Percentiles rank a stretch among this genome's conserved stretches.
Evolutionary conservation across 2,113 vertebrate species (phyloP).

Genomic region (Myotis brandtii): DNA sequence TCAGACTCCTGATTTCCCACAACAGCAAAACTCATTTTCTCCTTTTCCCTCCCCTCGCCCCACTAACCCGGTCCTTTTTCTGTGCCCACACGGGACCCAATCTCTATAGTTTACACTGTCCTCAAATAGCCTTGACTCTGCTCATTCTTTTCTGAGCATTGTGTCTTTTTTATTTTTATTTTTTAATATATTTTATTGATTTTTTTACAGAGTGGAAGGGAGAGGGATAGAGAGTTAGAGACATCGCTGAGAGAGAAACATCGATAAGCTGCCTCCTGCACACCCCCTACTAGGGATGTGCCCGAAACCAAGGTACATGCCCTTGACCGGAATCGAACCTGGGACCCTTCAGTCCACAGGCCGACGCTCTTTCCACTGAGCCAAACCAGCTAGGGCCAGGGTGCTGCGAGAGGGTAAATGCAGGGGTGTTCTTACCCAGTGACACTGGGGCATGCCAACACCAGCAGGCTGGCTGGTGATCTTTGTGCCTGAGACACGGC

Average conservation of each 20-base stretch:
- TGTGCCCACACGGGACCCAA: not conserved
- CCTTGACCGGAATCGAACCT: no score
- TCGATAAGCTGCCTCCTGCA: no score
- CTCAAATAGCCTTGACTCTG: not conserved
- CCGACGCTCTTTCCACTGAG: no score
- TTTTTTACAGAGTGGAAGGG: no score
- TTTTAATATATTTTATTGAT: no score
- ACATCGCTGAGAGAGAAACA: no score
- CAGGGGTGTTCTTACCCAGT: not conserved
- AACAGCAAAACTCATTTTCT: not conserved
- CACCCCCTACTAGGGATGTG: no score
- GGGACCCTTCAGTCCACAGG: no score
- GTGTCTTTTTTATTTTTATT: no score
- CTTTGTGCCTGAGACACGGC: not conserved
- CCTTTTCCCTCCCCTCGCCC: not conserved
- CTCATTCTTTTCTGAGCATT: not conserved
- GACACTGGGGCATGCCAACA: not conserved
- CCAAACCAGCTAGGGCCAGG: not conserved
- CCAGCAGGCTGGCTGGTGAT: not conserved
- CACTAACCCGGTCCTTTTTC: not conserved
- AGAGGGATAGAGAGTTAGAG: no score
- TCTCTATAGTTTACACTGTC: not conserved
- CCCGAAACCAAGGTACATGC: no score
- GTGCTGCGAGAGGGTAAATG: not conserved
- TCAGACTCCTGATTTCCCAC: not conserved